These are phyloP conservation scores for Tipula lateralis DNA, from an alignment of 2,888 invertebrate species.

Conservation along the genomic window DNA sequence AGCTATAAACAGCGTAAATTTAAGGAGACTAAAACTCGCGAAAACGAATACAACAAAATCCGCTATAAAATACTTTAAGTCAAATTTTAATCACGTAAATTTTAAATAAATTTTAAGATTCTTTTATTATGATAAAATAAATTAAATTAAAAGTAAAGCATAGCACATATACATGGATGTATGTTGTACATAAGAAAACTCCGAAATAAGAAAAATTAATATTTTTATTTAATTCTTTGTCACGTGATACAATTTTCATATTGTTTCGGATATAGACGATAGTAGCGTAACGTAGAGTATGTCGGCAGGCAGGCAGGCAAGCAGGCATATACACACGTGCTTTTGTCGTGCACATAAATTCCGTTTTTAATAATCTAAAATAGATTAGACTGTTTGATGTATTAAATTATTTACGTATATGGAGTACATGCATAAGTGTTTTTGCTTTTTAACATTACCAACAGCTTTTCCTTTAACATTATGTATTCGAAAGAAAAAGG, in stretches of 20 bases:
- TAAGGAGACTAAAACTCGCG: not conserved
- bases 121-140: not conserved
- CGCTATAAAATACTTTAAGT: not conserved
- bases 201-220: constrained; percentile 6
- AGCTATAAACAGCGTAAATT: not conserved
- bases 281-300: not conserved
- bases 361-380: constrained; percentile 1
- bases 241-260: constrained; percentile 24
- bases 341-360: not conserved
- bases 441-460: not conserved
- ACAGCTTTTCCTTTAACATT: not conserved
- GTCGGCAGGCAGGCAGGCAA: not conserved
- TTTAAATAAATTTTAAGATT: constrained; percentile 11
- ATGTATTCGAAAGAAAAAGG: not conserved
- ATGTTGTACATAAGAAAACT: not conserved
- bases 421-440: not conserved
- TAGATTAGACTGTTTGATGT: constrained; percentile 19
- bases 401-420: not conserved
- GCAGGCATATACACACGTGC: not conserved
- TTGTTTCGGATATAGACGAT: not conserved
- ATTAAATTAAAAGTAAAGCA: not conserved
- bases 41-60: not conserved
- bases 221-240: not conserved
- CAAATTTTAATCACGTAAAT: constrained; percentile 11
- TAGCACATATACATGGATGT: not conserved